These are phyloP conservation scores for Lepus townsendii DNA, from an alignment of 2,797 vertebrate genomes.

Conservation along the genomic window DNA sequence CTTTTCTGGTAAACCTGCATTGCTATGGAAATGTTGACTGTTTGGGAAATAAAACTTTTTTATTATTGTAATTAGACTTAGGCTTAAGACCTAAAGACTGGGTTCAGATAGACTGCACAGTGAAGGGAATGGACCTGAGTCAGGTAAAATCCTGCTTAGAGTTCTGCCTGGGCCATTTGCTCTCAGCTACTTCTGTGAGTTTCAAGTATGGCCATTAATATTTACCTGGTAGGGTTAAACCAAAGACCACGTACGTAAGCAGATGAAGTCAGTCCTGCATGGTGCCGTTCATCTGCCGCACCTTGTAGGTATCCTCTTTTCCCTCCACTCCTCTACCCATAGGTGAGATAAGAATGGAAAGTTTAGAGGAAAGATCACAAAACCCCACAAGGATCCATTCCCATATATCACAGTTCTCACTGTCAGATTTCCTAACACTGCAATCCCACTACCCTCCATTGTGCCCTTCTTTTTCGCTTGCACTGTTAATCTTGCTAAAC, in stretches of 20 bases:
- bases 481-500: slow-evolving; percentile 41
- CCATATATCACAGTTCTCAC: slow-evolving; percentile 22
- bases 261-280: not conserved
- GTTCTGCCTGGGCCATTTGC: not conserved
- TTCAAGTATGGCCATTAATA: not conserved
- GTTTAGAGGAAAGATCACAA: slow-evolving; percentile 30
- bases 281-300: not conserved
- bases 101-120: not conserved
- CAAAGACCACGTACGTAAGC: not conserved
- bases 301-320: not conserved
- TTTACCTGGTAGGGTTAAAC: not conserved
- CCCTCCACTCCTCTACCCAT: not conserved
- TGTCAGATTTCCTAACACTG: slow-evolving; percentile 42
- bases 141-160: not conserved
- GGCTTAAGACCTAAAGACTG: not conserved
- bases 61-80: not conserved
- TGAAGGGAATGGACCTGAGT: not conserved
- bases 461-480: slow-evolving; percentile 26
- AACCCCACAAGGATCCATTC: not conserved
- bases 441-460: not conserved
- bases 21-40: slow-evolving; percentile 17
- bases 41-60: slow-evolving; percentile 17
- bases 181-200: not conserved
- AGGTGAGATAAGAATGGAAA: slow-evolving; percentile 29
- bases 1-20: slow-evolving; percentile 30